phyloP scores from a whole-genome alignment of 2,797 vertebrate genomes.

The Eremophila alpestris region DNA sequence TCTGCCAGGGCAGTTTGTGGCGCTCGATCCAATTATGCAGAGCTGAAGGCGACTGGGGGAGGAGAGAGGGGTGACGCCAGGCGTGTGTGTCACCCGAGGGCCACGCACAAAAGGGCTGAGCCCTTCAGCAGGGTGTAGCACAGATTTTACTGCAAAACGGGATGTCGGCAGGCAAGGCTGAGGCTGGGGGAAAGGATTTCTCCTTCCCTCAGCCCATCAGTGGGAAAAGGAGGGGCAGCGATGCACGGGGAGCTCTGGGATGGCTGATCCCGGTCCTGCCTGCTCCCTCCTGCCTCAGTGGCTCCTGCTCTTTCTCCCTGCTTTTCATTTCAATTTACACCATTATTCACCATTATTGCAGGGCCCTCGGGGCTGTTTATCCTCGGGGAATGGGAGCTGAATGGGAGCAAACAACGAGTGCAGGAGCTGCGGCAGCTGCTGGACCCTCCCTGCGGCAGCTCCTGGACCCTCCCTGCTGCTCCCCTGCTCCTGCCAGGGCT shows the following conservation, averaged over 20 bases:
- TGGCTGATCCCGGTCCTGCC: background rate
- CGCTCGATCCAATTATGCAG: conserved; percentile 53
- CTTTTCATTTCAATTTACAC: background rate
- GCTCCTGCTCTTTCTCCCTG: background rate
- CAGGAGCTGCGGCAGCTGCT: background rate
- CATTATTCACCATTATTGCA: background rate
- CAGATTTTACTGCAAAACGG: background rate
- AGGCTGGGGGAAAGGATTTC: background rate
- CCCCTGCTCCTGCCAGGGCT: background rate
- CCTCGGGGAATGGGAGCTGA: background rate
- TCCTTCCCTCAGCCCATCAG: background rate
- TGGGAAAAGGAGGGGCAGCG: background rate
- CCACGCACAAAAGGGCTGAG: accelerated
- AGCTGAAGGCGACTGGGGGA: background rate
- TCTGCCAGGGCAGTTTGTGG: background rate
- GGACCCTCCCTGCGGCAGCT: background rate
- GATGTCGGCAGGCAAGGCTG: background rate
- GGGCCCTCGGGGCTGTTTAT: background rate
- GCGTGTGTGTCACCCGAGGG: accelerated
- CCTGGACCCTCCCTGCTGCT: background rate
- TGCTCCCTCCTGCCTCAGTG: background rate
- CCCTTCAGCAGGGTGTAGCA: background rate
- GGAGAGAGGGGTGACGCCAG: background rate
- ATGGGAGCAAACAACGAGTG: background rate
- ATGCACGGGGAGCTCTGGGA: background rate